These are phyloP conservation scores for Volucella bombylans DNA, from an alignment of 2,888 invertebrate genomes.

Conservation along the genomic window DNA sequence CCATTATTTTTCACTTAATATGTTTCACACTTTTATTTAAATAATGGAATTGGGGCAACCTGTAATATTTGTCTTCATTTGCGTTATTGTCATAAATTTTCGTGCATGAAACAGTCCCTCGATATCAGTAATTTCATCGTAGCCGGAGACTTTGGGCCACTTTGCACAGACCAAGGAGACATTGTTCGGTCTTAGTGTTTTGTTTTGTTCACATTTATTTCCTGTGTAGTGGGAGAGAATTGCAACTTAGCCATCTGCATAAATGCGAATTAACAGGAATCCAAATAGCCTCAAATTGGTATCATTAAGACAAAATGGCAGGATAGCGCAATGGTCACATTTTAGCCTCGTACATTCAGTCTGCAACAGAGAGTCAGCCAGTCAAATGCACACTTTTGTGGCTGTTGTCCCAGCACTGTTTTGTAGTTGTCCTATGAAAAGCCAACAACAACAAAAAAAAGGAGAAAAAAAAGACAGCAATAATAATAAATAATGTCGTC, in stretches of 20 bases:
- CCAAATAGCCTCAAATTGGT: conserved; percentile 74
- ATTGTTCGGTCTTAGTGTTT: conserved; percentile 15
- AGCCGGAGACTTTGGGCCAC: conserved; percentile 44
- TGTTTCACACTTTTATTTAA: conserved; percentile 67
- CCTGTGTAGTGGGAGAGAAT: conserved; percentile 66
- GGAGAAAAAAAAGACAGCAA: conserved; percentile 57
- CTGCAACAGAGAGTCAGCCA: conserved; percentile 47
- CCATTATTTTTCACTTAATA: conserved; percentile 26
- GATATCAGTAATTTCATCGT: conserved; percentile 70
- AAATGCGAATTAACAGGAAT: conserved; percentile 73
- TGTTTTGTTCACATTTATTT: conserved; percentile 20
- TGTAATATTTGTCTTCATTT: conserved; percentile 72
- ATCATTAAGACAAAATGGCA: conserved; percentile 74
- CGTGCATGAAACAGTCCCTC: conserved; percentile 31
- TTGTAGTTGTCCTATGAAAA: conserved; percentile 28
- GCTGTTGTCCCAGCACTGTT: conserved; percentile 17
- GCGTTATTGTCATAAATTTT: conserved; percentile 69
- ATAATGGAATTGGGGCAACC: conserved; percentile 64
- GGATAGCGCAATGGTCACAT: conserved; percentile 72
- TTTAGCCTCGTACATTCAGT: conserved; percentile 53
- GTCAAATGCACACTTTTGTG: conserved; percentile 33
- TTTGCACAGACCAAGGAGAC: conserved; percentile 5
- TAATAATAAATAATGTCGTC: conserved; percentile 74
- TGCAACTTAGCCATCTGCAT: conserved; percentile 70
- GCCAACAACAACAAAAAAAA: conserved; percentile 10